phyloP scores from a whole-genome alignment of 2,888 invertebrate genomes.

The Yponomeuta evonymella region DNA sequence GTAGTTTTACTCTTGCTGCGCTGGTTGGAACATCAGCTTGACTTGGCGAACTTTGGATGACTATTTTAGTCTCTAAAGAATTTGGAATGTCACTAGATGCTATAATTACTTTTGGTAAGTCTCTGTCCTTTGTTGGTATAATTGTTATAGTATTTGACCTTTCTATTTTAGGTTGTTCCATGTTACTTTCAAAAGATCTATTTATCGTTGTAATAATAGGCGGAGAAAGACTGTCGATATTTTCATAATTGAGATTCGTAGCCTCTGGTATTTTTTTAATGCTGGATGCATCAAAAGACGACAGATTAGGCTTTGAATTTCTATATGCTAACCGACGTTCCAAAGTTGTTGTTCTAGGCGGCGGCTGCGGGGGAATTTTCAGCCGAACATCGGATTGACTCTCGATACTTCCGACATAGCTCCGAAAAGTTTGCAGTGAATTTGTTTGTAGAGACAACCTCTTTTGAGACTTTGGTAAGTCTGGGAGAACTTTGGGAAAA shows the following conservation, averaged over 20 bases:
- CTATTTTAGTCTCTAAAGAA: constrained; percentile 74
- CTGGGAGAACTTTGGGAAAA: constrained; percentile 91
- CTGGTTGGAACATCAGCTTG: constrained; percentile 49
- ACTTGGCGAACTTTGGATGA: constrained; percentile 76
- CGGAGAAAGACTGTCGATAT: constrained; percentile 49
- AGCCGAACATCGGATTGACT: constrained; percentile 45
- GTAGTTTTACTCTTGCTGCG: constrained; percentile 69
- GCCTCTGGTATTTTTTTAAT: constrained; percentile 39
- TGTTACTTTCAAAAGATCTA: constrained; percentile 37
- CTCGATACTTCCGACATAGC: constrained; percentile 43
- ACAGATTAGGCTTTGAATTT: constrained; percentile 51
- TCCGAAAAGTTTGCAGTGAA: constrained; percentile 56
- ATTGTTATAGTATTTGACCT: constrained; percentile 23
- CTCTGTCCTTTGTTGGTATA: constrained; percentile 39
- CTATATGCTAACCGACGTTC: constrained; percentile 73
- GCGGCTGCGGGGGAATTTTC: constrained; percentile 81
- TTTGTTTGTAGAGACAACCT: constrained; percentile 80
- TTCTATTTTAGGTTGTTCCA: background rate
- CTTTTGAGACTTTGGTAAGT: constrained; percentile 78
- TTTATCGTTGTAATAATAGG: constrained; percentile 28
- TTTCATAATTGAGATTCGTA: constrained; percentile 51
- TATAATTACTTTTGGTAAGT: constrained; percentile 69
- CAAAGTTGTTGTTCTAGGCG: constrained; percentile 83
- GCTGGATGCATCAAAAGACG: constrained; percentile 50
- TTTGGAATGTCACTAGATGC: constrained; percentile 59